These are phyloP conservation scores for Pachydiplax longipennis DNA, from an alignment of 2,888 invertebrate genomes.

Conservation along the genomic window DNA sequence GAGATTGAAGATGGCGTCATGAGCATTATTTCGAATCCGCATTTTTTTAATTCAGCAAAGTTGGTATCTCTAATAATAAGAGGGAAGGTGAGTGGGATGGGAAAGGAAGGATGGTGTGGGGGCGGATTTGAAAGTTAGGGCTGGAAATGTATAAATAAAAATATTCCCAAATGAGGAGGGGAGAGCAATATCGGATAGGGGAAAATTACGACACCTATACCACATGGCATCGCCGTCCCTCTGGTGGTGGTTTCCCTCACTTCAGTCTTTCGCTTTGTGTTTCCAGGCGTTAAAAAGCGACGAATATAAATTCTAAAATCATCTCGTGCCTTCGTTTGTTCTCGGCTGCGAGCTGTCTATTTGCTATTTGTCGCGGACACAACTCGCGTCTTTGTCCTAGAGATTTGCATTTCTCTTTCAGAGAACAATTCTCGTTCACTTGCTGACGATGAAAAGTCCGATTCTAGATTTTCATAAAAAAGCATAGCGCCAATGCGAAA, in stretches of 20 bases:
- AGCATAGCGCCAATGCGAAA: no score
- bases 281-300: background rate
- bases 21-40: no score
- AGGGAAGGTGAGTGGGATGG: background rate
- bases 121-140: background rate
- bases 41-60: no score
- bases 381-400: no score
- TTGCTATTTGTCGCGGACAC: background rate
- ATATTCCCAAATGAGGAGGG: background rate
- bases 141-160: background rate
- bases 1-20: no score
- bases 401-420: no score
- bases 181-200: background rate
- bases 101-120: background rate
- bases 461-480: no score
- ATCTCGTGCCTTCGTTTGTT: background rate
- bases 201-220: background rate
- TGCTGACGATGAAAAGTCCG: no score
- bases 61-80: no score
- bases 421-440: no score
- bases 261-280: background rate
- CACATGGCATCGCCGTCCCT: background rate
- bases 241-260: background rate
- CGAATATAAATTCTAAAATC: background rate
- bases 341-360: background rate